A percentile compares a stretch with the other conserved stretches of the same genome.
phyloP scores from a whole-genome alignment of 2,888 invertebrate genomes.

The Agriopis leucophaearia region DNA sequence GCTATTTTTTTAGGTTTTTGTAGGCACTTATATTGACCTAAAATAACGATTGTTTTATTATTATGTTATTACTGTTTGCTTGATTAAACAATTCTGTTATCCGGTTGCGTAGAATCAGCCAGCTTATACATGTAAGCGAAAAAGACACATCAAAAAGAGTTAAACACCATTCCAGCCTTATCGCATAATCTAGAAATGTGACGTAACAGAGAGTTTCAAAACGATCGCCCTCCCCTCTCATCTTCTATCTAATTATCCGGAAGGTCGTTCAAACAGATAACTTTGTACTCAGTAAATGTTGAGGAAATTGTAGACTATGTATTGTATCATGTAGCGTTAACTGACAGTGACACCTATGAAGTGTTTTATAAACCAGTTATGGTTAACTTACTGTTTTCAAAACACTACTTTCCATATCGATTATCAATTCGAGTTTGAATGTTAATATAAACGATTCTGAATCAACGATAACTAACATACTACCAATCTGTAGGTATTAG shows the following conservation, averaged over 20 bases:
- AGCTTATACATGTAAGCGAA: constrained; percentile 53
- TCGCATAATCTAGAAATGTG: constrained; percentile 68
- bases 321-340: background rate
- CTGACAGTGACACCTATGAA: background rate
- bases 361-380: constrained; percentile 1
- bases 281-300: constrained; percentile 36
- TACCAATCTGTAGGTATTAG: too few relatives aligned
- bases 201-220: constrained; percentile 69
- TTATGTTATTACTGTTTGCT: too few relatives aligned
- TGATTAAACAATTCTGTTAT: constrained; percentile 8
- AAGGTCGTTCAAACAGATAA: constrained; percentile 57
- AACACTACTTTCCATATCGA: background rate
- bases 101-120: constrained; percentile 4
- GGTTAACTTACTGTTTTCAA: constrained; percentile 1
- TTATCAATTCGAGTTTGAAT: background rate
- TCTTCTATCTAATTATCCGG: constrained; percentile 65
- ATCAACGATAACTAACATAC: too few relatives aligned
- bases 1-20: too few relatives aligned
- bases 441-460: background rate
- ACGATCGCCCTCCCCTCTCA: constrained; percentile 67
- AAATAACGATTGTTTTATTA: too few relatives aligned
- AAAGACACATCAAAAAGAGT: constrained; percentile 72
- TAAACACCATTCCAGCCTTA: constrained; percentile 70
- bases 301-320: constrained; percentile 7
- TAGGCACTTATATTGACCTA: background rate